Evolutionary conservation across 2,888 invertebrate genomes (phyloP), one percentile per base, ranked within the genome.

Genomic region (Anticlea derivata): DNA sequence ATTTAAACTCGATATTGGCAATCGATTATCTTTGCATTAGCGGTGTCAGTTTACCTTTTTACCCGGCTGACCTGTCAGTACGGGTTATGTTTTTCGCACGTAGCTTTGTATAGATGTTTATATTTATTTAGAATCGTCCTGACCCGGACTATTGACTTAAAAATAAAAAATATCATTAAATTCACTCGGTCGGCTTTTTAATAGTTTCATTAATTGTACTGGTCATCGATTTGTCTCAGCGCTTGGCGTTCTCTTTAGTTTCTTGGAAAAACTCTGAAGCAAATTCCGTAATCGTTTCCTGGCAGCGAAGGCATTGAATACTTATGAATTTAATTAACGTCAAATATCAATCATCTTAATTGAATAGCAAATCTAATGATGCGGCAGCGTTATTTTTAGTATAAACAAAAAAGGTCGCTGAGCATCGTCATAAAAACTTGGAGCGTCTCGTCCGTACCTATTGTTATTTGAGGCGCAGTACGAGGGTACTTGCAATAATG

Each of bases 221-320:
- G n/a, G n/a, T n/a, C 63, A 75, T 70, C 70, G 60, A 81, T 83
- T 80, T 67, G 78, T 67, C 68, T 63, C 75, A 69, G 75, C 70
- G 69, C 70, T 68, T 67, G 55, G 67, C 63, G 67, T 68, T 74
- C 70, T 72, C 65, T 58, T 48, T 63, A 68, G 67, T 66, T 74
- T 64, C 58, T 65, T 62, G 66, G 68, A 70, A 72, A 70, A 70
- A 45, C 44, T 50, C 35, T 35, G 43, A 47, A 44, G 46, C 55
- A 55, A 53, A 39, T 40, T 45, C 30, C 6, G 29, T 37, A 54
- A 53, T 46, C 33, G 33, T 49, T 49, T 49, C 41, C 38, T 48
- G 38, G 22, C 29, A 45, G 12, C 31, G 26, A 39, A 49, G 45
- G 26, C 48, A 33, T 53, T 45, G 37, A 56, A 56, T 53, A 56